These are phyloP conservation scores for Gallinago undulata DNA, from an alignment of 2,113 vertebrate species.

Conservation along the genomic window DNA sequence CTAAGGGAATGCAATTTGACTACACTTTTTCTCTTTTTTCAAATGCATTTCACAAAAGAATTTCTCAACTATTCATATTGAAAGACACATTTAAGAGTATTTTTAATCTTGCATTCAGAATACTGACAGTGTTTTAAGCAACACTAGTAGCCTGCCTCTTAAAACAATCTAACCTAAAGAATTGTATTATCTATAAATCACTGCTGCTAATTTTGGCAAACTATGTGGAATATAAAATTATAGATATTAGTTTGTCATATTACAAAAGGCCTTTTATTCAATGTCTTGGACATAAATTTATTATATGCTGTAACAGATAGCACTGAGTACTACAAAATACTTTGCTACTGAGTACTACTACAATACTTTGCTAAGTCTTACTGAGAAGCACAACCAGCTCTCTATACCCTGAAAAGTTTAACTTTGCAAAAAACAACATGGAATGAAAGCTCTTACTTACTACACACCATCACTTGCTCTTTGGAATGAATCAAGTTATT, in stretches of 20 bases:
- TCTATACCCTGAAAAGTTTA: not conserved
- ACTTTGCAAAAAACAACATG: not conserved
- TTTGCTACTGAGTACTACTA: not conserved
- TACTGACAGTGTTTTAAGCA: not conserved
- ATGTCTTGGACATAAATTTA: not conserved
- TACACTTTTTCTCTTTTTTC: not conserved
- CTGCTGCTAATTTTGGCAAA: not conserved
- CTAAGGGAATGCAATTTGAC: not conserved
- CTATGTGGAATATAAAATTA: not conserved
- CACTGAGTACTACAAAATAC: not conserved
- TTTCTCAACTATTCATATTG: rapidly evolving
- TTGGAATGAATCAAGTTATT: not conserved
- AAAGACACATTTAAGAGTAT: not conserved
- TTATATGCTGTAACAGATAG: not conserved
- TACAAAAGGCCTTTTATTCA: not conserved
- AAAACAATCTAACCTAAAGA: not conserved
- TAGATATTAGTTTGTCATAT: not conserved
- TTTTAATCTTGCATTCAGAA: not conserved
- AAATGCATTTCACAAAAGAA: not conserved
- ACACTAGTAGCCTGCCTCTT: not conserved
- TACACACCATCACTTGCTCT: not conserved
- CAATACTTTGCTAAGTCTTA: not conserved
- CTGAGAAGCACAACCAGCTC: not conserved
- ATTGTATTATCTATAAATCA: not conserved
- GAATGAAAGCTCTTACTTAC: slow-evolving; percentile 28